phyloP scores from a whole-genome alignment of 2,888 invertebrate genomes.

The Lepidocyrtinus sp. region DNA sequence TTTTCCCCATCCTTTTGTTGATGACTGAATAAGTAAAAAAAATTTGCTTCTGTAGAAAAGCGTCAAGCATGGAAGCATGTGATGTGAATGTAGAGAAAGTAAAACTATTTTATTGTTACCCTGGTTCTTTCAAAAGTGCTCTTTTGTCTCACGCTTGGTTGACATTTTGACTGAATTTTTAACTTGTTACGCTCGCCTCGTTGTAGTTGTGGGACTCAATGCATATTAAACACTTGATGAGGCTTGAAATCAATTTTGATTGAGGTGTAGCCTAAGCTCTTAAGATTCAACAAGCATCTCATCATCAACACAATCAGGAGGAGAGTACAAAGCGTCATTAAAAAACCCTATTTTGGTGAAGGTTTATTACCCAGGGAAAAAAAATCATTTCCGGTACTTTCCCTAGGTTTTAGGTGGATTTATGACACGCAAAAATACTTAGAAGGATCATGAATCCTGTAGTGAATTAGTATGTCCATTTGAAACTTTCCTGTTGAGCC shows the following conservation, averaged over 20 bases:
- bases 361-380: too few species aligned
- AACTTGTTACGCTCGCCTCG: not conserved
- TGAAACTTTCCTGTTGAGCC: not conserved
- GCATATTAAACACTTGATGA: slow-evolving; percentile 45
- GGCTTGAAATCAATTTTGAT: slow-evolving; percentile 54
- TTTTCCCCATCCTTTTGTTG: not conserved
- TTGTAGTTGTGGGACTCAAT: slow-evolving; percentile 28
- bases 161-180: slow-evolving; percentile 27
- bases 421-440: not conserved
- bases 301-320: not conserved
- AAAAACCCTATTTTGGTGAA: too few species aligned
- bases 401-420: too few species aligned
- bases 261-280: slow-evolving; percentile 26
- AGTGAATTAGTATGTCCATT: slow-evolving; percentile 4
- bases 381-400: too few species aligned
- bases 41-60: slow-evolving; percentile 1
- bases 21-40: slow-evolving; percentile 1
- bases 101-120: slow-evolving; percentile 8
- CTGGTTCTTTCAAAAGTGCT: not conserved
- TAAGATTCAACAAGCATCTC: slow-evolving; percentile 24
- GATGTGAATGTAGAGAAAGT: slow-evolving; percentile 16
- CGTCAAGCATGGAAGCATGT: not conserved
- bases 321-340: slow-evolving; percentile 3
- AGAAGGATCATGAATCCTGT: not conserved
- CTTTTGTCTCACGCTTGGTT: slow-evolving; percentile 49